Conservation (phyloP, 2,113 vertebrate species). For the Petaurus breviceps region DNA sequence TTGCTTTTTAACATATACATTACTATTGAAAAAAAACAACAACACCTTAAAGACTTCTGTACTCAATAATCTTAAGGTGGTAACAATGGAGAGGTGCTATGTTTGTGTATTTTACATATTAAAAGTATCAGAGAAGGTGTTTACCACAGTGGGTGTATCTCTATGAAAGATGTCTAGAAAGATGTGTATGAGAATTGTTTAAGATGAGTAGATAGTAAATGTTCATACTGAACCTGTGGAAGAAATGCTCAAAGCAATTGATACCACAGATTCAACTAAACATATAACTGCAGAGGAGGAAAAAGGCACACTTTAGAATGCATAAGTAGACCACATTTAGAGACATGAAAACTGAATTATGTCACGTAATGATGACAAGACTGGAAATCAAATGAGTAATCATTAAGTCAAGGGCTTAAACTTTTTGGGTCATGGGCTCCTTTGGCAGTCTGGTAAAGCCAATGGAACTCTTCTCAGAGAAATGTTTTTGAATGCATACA, state of each 20-base stretch:
- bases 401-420: neutral
- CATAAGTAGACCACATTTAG: neutral
- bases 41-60: neutral
- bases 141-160: neutral
- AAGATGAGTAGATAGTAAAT: neutral
- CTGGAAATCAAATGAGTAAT: neutral
- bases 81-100: neutral
- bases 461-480: neutral
- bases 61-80: neutral
- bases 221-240: neutral
- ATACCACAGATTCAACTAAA: neutral
- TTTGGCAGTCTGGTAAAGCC: neutral
- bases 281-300: neutral
- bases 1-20: neutral
- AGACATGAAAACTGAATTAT: neutral
- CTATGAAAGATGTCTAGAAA: neutral
- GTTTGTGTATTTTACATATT: neutral
- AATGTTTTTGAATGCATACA: neutral
- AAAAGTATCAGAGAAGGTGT: neutral
- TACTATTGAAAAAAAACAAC: neutral
- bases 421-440: neutral
- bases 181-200: neutral
- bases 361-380: neutral
- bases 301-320: neutral
- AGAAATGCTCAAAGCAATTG: neutral